Base-by-base conservation (phyloP, 2,113 vertebrate species). In the Phalacrocorax brasilianus region DNA sequence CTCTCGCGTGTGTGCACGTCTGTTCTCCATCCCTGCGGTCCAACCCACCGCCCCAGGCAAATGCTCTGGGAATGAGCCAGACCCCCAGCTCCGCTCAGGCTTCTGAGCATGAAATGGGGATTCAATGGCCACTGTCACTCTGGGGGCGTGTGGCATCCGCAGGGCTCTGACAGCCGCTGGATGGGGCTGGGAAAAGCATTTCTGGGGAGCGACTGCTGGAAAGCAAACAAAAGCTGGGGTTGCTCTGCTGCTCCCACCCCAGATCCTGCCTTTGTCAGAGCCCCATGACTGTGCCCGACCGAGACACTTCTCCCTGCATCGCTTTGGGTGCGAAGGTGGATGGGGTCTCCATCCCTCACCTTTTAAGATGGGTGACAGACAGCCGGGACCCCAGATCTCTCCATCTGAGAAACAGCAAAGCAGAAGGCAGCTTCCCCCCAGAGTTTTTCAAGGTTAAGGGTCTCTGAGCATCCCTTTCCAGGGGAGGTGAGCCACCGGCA, bases 311-410 rank as follows among this genome's bases (percentile, higher is more conserved):
- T 75, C 40, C 56, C 74, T 28, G 1, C 3, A 1, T 13, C 8
- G 0, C 23, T 0, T 0, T 6, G 28, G 28, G 24, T 23, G 77
- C 2, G 4, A 13, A 4, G 32, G 17, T 4, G 89, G 28, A 19
- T 9, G 47, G 5, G 8, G 8, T 70, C 23, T 22, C 62, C 21
- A 14, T 5, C 56, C 56, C 11, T 40, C 47, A 3, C 5, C 40
- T 56, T 66, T 26, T 49, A 24, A 42, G 19, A 5, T 2, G 45
- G 14, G 44, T 65, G 73, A 27, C 68, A 12, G 27, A 30, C 63
- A 38, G 6, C 26, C 0, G 4, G 11, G 20, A 53, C n/a, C 44
- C 12, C 53, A 2, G 11, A 16, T 7, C n/a, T 23, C 56, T n/a
- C 19, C 32, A 5, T 24, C 28, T 33, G 74, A 50, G 63, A 28